A percentile compares a stretch with the other conserved stretches of the same genome.
Evolutionary conservation across 2,797 vertebrate genomes (phyloP).

Genomic region (Cuculus canorus): DNA sequence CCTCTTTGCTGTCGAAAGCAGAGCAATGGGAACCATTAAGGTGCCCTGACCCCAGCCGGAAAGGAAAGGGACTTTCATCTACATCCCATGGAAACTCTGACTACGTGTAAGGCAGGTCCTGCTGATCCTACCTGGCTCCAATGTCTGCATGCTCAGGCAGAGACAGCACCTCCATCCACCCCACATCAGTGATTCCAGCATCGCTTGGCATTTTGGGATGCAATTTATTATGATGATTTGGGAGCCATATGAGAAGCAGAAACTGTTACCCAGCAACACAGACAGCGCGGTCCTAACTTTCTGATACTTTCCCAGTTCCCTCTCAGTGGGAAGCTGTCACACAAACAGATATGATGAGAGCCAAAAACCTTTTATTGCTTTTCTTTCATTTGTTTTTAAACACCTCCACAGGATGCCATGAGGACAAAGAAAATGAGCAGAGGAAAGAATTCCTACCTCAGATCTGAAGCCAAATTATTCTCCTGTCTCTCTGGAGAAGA

Average conservation of each 20-base stretch:
- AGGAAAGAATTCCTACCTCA: neutral
- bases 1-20: rapidly evolving
- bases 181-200: rapidly evolving
- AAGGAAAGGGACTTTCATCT: rapidly evolving
- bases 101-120: rapidly evolving
- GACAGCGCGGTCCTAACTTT: neutral
- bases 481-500: neutral
- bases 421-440: neutral
- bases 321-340: constrained; percentile 1
- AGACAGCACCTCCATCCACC: neutral
- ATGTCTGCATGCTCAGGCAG: rapidly evolving
- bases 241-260: neutral
- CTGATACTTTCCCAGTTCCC: neutral
- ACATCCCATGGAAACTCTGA: neutral
- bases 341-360: neutral
- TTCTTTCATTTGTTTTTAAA: neutral
- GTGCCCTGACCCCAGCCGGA: neutral
- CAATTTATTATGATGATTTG: neutral
- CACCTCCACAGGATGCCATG: neutral
- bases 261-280: constrained; percentile 19
- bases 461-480: constrained; percentile 22
- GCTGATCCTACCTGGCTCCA: neutral
- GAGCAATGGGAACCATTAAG: neutral
- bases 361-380: neutral
- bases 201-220: neutral